phyloP scores from a whole-genome alignment of 2,113 vertebrate genomes.

The Pyxicephalus adspersus region DNA sequence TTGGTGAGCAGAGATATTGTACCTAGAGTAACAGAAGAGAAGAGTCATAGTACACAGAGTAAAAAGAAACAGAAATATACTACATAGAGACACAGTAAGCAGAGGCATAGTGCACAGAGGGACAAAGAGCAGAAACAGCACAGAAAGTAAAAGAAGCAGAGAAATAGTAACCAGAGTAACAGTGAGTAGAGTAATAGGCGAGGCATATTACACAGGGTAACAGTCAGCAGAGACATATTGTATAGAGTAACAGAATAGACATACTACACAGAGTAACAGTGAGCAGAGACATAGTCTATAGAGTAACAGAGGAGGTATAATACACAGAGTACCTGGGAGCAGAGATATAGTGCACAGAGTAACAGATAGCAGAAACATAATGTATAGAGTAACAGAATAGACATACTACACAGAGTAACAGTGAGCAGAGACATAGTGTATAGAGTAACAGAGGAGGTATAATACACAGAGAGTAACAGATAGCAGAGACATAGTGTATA shows the following conservation, averaged over 20 bases:
- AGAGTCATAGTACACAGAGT: background rate
- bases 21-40: background rate
- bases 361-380: no score
- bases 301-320: background rate
- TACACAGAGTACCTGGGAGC: background rate
- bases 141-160: background rate
- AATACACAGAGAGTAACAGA: background rate
- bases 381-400: background rate
- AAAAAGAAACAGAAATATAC: background rate
- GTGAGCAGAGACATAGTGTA: background rate
- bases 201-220: no score
- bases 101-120: background rate
- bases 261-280: background rate
- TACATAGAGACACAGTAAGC: background rate
- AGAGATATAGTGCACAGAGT: background rate
- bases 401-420: background rate
- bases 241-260: background rate
- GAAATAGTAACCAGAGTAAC: background rate
- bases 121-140: background rate
- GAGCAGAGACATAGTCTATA: background rate
- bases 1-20: background rate
- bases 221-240: background rate
- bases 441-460: background rate
- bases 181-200: background rate
- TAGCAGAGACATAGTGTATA: background rate